Evolutionary conservation across 2,888 invertebrate genomes (phyloP), one percentile per base, ranked within the genome.

Genomic region (Pimpla rufipes): DNA sequence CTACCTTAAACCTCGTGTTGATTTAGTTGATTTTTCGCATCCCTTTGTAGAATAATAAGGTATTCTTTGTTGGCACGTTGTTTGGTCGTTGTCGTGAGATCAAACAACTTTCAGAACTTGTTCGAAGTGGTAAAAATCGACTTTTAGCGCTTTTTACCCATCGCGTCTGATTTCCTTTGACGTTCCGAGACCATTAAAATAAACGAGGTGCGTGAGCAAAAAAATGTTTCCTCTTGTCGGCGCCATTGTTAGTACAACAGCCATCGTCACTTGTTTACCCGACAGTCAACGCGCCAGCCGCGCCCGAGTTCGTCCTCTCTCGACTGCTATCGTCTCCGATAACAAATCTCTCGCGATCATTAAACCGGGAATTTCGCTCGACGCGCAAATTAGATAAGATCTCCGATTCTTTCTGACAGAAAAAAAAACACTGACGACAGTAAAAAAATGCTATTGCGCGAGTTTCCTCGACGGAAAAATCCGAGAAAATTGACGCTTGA

Each of bases 401-500:
- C 7, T n/a, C 0, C 52, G 40, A 55, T 67, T 13, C 18, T 6
- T 18, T 37, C 18, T 35, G 29, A 68, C 2, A 23, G 29, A n/a
- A 23, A n/a, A 71, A 8, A 10, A 47, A 10, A 16, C 16, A 21
- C 0, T 40, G 40, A 64, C n/a, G 18, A 62, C 16, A 13, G 29
- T n/a, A 57, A 42, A 64, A 64, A 64, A 37, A 37, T 0, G 21
- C 6, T n/a, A 2, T 7, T 8, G 13, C 23, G 13, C 11, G 55
- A 11, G 23, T 23, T 23, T 21, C 3, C 52, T 8, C 21, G 21
- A 52, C 52, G 21, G n/a, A 29, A 29, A 57, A 68, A 68, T 52
- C 0, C 37, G 37, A 52, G 50, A 52, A 68, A 68, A 68, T 67
- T 67, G 67, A 50, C 16, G 67, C 11, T 67, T 67, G 67, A 11